Base-by-base conservation (phyloP, 2,888 invertebrate genomes). In the Clivina fossor region DNA sequence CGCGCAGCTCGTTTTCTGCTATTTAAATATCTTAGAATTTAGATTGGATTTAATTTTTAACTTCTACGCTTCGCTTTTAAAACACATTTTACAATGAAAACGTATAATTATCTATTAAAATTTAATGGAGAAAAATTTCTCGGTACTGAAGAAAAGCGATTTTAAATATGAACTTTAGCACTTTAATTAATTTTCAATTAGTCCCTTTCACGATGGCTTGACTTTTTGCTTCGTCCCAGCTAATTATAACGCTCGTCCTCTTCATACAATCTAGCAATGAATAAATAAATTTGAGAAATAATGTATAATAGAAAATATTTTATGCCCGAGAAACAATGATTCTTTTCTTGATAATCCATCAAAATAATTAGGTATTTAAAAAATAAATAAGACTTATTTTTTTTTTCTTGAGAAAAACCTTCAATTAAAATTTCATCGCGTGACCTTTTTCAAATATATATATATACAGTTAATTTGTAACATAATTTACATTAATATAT, bases 21-120 rank as follows among this genome's bases (percentile, higher is more conserved):
- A 26, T 43, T 43, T 43, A 43, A 16, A 43, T 43, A 26, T n/a
- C 26, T 41, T 24, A 41, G 41, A 41, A 43, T 51, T 51, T 51
- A 51, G 24, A 43, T 51, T 51, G 40, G 20, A 51, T 51, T 51
- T 40, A 51, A 51, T 51, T 51, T 40, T 51, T 41, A 51, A 51
- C 41, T 40, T 26, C 30, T n/a, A n/a, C n/a, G n/a, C 22, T 13
- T 22, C 16, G 40, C 41, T 41, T 51, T 51, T 18, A 50, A 43
- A 33, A 37, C 37, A 37, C 48, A 48, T 48, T n/a, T 44, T 35
- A 33, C 26, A 51, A 43, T 41, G 43, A 20, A 32, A 33, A 28
- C 49, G 41, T 43, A 26, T 41, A 51, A 41, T 43, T 41, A 51
- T 41, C 30, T 32, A 30, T 51, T 41, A 41, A 51, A 41, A 30